Evolutionary conservation across 2,113 vertebrate species (phyloP).

Genomic region (Capra hircus): DNA sequence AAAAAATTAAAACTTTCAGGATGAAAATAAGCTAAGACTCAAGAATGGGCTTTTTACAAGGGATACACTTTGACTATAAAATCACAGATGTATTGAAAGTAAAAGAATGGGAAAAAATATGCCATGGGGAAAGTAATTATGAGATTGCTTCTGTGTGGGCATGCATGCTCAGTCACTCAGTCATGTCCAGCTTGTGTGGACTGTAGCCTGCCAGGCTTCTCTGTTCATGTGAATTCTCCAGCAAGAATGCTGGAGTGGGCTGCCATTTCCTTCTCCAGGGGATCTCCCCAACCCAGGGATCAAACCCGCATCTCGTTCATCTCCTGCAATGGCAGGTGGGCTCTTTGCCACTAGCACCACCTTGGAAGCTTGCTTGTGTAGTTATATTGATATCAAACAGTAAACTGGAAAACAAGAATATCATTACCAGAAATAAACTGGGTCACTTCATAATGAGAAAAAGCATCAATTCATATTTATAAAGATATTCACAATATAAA

Average conservation of each 20-base stretch:
- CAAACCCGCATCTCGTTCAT: background rate
- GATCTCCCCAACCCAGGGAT: background rate
- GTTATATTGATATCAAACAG: background rate
- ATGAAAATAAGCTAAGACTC: background rate
- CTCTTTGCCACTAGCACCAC: background rate
- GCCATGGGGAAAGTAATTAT: background rate
- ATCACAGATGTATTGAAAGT: background rate
- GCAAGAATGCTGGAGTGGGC: background rate
- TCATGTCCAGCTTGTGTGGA: background rate
- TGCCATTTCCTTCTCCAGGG: background rate
- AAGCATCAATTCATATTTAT: background rate
- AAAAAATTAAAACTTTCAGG: background rate
- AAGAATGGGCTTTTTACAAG: background rate
- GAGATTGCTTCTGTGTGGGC: background rate
- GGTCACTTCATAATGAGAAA: background rate
- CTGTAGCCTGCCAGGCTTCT: background rate
- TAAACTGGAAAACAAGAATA: background rate
- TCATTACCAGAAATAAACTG: background rate
- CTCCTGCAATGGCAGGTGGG: background rate
- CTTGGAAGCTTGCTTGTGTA: background rate
- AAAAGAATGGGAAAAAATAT: background rate
- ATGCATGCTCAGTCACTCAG: background rate
- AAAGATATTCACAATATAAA: background rate
- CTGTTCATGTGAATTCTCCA: background rate
- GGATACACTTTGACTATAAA: background rate